These are phyloP conservation scores for Trachythela sp. DNA, from an alignment of 64 coral and sea anemone species.

Conservation along the genomic window DNA sequence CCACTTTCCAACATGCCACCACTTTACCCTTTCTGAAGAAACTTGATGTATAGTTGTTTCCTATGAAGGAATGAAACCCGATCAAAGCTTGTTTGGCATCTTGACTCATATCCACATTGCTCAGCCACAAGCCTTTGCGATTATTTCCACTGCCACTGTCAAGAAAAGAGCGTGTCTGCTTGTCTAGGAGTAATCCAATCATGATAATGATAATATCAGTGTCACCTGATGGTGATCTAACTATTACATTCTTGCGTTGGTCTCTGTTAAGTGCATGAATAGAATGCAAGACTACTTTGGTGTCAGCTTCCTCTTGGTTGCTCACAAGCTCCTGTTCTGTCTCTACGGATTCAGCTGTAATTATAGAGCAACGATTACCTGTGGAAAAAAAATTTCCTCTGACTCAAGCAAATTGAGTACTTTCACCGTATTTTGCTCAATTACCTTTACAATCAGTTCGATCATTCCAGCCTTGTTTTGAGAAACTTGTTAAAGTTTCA, in stretches of 20 bases:
- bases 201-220: neutral
- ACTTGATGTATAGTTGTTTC: neutral
- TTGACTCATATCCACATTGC: neutral
- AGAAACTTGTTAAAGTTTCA: neutral
- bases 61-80: neutral
- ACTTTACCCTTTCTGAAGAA: neutral
- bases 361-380: neutral
- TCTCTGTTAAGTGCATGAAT: neutral
- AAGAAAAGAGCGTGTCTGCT: neutral
- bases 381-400: neutral
- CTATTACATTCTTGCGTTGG: neutral
- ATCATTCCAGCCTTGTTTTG: neutral
- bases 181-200: neutral
- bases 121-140: neutral
- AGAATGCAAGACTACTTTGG: neutral
- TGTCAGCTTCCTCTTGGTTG: neutral
- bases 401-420: neutral
- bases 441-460: neutral
- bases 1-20: neutral
- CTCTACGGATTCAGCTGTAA: neutral
- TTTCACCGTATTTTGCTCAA: too few relatives aligned
- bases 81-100: neutral
- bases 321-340: neutral
- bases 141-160: neutral
- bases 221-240: neutral